phyloP scores from a whole-genome alignment of 1,140 invertebrate genomes.

The Neuroterus valhalla region DNA sequence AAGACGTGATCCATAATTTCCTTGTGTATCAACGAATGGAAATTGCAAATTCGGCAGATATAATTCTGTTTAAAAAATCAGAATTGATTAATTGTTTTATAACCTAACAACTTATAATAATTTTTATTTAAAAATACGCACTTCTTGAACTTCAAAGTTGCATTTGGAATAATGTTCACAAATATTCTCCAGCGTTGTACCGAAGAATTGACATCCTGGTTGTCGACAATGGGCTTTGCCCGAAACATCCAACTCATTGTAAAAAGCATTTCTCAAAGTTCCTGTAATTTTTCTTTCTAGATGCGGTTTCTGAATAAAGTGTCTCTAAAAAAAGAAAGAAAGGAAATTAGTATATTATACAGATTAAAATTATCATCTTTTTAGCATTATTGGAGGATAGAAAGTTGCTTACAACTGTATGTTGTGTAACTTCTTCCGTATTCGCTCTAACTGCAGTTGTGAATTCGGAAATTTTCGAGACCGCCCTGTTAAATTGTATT shows the following conservation, averaged over 20 bases:
- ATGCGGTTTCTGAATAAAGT: slow-evolving; percentile 56
- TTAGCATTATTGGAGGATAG: not conserved
- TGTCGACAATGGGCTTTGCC: slow-evolving; percentile 58
- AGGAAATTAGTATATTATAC: slow-evolving; percentile 3
- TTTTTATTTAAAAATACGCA: slow-evolving; percentile 37
- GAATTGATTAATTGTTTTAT: not conserved
- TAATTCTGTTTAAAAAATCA: slow-evolving; percentile 53
- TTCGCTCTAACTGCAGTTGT: slow-evolving; percentile 52
- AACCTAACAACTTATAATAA: not conserved
- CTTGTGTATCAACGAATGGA: slow-evolving; percentile 44
- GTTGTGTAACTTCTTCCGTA: slow-evolving; percentile 40
- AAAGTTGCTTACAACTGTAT: slow-evolving; percentile 42
- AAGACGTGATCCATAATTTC: slow-evolving; percentile 60
- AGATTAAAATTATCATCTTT: slow-evolving; percentile 7
- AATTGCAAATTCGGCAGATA: slow-evolving; percentile 66
- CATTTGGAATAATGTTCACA: slow-evolving; percentile 61
- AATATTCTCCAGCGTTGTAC: slow-evolving; percentile 56
- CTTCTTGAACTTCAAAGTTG: slow-evolving; percentile 61
- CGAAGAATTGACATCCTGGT: slow-evolving; percentile 56
- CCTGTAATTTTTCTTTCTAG: slow-evolving; percentile 55
- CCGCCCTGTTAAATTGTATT: slow-evolving; percentile 53
- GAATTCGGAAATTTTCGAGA: slow-evolving; percentile 65
- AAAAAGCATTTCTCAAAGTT: slow-evolving; percentile 60
- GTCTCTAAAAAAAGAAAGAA: slow-evolving; percentile 48
- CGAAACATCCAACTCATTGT: slow-evolving; percentile 50